phyloP scores from a whole-genome alignment of 2,113 vertebrate species.

The Phyllopteryx taeniolatus region DNA sequence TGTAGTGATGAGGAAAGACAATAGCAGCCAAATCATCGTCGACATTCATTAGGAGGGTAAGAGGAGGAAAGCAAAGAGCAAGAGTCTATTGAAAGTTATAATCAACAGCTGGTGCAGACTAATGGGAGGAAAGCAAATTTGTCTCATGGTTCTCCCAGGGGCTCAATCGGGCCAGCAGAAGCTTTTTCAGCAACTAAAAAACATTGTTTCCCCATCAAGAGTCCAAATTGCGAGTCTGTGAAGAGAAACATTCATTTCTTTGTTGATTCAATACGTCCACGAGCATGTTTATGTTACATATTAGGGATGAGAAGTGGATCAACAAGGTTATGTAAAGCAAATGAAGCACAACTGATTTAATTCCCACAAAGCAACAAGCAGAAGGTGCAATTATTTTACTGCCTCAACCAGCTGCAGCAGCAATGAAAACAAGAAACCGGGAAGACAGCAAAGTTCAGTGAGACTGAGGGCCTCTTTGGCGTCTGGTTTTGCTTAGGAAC shows the following conservation, averaged over 20 bases:
- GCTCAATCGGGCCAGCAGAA: constrained; percentile 18
- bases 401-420: background rate
- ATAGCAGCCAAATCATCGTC: constrained; percentile 59
- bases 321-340: background rate
- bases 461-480: too few relatives aligned
- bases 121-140: constrained; percentile 39
- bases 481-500: too few relatives aligned
- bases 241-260: constrained; percentile 2
- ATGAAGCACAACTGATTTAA: background rate
- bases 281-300: background rate
- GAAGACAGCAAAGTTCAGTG: too few relatives aligned
- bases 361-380: background rate
- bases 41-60: constrained; percentile 64
- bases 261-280: background rate
- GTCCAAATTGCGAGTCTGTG: background rate
- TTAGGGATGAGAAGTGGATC: background rate
- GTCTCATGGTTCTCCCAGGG: constrained; percentile 32
- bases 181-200: constrained; percentile 27
- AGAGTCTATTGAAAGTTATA: constrained; percentile 61
- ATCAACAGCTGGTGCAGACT: constrained; percentile 55
- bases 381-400: background rate
- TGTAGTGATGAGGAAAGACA: constrained; percentile 69
- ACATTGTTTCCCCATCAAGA: constrained; percentile 24
- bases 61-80: constrained; percentile 49
- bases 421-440: background rate